Conservation (phyloP, 2,113 vertebrate species). For the Theristicus caerulescens region DNA sequence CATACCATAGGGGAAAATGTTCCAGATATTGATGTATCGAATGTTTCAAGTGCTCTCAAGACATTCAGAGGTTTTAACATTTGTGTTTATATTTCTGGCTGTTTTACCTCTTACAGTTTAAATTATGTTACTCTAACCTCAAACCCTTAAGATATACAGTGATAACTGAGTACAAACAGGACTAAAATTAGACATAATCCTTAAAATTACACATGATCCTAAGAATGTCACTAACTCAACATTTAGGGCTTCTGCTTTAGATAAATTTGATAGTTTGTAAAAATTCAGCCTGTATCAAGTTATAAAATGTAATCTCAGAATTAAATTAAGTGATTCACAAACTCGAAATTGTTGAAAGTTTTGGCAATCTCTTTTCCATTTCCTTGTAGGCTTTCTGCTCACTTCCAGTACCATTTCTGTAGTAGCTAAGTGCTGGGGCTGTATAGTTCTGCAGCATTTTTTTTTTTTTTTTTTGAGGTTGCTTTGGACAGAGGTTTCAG, state of each 20-base stretch:
- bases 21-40: not conserved
- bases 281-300: not conserved
- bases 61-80: not conserved
- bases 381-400: not conserved
- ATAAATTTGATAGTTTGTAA: not conserved
- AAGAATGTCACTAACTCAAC: not conserved
- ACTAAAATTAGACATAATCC: not conserved
- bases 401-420: not conserved
- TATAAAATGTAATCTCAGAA: not conserved
- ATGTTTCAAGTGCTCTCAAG: not conserved
- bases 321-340: not conserved
- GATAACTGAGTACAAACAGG: not conserved
- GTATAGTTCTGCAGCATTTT: not conserved
- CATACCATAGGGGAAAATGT: not conserved
- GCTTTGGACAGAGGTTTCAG: not conserved
- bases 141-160: not conserved
- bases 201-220: not conserved
- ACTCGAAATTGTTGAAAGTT: not conserved
- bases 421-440: not conserved
- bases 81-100: not conserved
- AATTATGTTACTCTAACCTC: not conserved
- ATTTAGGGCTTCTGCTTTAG: not conserved
- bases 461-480: not conserved
- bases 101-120: not conserved
- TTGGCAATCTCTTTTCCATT: not conserved